Base-by-base conservation (phyloP, 2,888 invertebrate species). In the Drosophila sordidapex region DNA sequence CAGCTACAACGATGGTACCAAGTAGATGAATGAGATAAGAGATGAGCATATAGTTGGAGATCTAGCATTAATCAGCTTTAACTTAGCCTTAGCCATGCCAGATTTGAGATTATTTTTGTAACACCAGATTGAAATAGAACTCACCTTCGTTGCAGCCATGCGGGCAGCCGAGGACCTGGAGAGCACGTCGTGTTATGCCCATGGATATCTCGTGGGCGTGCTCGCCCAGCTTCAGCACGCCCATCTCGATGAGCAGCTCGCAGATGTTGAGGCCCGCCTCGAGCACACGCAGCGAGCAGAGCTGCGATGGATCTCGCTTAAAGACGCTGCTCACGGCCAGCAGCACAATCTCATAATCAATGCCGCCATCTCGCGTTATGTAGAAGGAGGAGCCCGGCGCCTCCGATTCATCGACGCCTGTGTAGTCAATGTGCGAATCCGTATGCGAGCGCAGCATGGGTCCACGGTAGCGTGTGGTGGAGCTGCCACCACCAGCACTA, bases 331-430 rank as follows among this genome's bases (percentile, higher is more conserved):
- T 98, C 0, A 98, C 95, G 10, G 98, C 98, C 96, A 98, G 91
- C 13, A 94, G 91, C 2, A 98, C 96, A 18, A 98, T 97, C 94
- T 97, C 96, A 81, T 97, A 96, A 92, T 99, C 98, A 68, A 99
- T 96, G 91, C 98, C 97, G 0, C 99, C 99, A 84, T 99, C 98
- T 87, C 96, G 96, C 35, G 98, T 99, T 69, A 99, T 99, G 91
- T 99, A 99, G 91, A 96, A 96, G 27, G 96, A 94, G 0, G 99
- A 97, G 0, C 98, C 98, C 0, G 97, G 96, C 0, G 97, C 98
- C 93, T 98, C 98, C 1, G 96, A 96, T 70, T 97, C 95, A 90
- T 98, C 98, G 79, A 97, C 97, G 2, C 96, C 95, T 0, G 96
- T 95, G 90, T 98, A 98, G 7, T 97, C 97, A 63, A 98, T 98